These are phyloP conservation scores for Thera obeliscata DNA, from an alignment of 2,888 invertebrate species.

Conservation along the genomic window DNA sequence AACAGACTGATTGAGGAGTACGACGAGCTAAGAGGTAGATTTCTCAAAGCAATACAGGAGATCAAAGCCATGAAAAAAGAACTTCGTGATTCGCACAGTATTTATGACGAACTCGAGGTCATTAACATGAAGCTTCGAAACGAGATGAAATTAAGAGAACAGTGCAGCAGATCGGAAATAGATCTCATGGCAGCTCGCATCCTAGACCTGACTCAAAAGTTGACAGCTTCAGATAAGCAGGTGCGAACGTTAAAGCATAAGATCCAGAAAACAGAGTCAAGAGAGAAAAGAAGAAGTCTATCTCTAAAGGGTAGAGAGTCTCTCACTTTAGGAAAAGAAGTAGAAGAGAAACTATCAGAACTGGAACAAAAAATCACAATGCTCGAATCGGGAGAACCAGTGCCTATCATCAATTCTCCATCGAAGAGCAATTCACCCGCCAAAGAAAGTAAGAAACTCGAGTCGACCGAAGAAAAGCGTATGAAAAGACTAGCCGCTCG, in stretches of 20 bases:
- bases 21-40: constrained; percentile 89
- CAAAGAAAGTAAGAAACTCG: constrained; percentile 83
- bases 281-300: constrained; percentile 91
- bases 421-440: constrained; percentile 82
- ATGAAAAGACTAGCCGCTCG: constrained; percentile 82
- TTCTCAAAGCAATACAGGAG: constrained; percentile 92
- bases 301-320: constrained; percentile 93
- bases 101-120: constrained; percentile 91
- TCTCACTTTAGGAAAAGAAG: constrained; percentile 91
- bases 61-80: constrained; percentile 93
- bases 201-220: constrained; percentile 92
- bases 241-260: constrained; percentile 91
- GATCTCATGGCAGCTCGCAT: constrained; percentile 92
- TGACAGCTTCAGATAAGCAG: constrained; percentile 92
- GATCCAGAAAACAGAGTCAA: constrained; percentile 89
- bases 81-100: constrained; percentile 90
- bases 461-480: constrained; percentile 78
- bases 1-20: constrained; percentile 92
- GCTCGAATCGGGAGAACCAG: constrained; percentile 82
- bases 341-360: constrained; percentile 93
- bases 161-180: constrained; percentile 88
- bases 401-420: constrained; percentile 74
- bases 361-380: constrained; percentile 90
- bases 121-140: constrained; percentile 90
- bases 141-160: constrained; percentile 87